Base-by-base conservation (phyloP, 2,888 invertebrate species). In the Chouioia cunea region DNA sequence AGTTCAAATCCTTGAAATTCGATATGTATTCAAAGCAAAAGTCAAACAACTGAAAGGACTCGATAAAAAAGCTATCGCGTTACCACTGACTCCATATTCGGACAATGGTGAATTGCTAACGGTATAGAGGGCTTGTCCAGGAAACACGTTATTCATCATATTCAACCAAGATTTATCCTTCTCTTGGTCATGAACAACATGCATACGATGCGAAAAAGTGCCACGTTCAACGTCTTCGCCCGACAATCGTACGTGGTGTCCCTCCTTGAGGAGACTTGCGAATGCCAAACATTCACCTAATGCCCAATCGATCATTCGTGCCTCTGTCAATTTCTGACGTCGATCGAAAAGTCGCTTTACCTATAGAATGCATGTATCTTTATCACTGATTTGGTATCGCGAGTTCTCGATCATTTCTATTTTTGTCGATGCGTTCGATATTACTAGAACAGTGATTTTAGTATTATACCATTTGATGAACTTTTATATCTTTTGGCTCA, bases 141-240 rank as follows among this genome's bases (percentile, higher is more conserved):
- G 90, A 79, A 90, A 93, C 62, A 94, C 81, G 71, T 90, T 87
- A 81, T 92, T 91, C 54, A 96, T 84, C 16, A 81, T 73, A 59
- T 83, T 83, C 27, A 76, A 79, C 69, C 76, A 88, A 54, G 90
- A 90, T 79, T 91, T 92, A 83, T 94, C 94, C 18, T 89, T 88
- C 52, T 88, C 89, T 83, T 95, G 94, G 85, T 95, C 92, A 81
- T 95, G 94, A 63, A 93, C 87, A 59, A 96, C 92, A 85, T 94
- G 93, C 82, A 95, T 93, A 50, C 95, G 88, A 79, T 90, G 90
- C 0, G 89, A 89, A 88, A 94, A 93, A 16, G 94, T 94, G 64
- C 94, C 94, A 77, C 95, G 88, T 83, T 95, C 94, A 0, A 93
- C 93, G 82, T 96, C 95, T 83, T 95, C 89, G 0, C 95, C 94